Evolutionary conservation across 2,113 vertebrate genomes (phyloP).

Genomic region (Daphoenositta chrysoptera): DNA sequence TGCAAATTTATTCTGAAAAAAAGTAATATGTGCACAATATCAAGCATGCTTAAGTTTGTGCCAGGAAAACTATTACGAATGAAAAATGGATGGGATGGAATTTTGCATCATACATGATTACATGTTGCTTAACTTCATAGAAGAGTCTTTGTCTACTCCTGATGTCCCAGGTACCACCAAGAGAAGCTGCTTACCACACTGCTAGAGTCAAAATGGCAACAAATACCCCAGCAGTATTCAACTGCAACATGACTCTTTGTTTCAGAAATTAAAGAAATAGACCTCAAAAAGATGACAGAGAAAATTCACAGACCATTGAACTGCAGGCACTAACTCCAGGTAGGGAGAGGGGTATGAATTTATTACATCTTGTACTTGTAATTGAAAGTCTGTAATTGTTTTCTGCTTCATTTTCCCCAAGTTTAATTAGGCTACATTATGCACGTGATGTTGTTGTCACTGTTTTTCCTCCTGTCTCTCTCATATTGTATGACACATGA

Average conservation of each 20-base stretch:
- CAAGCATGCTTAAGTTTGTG: slow-evolving; percentile 63
- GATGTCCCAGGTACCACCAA: slow-evolving; percentile 34
- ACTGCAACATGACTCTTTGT: slow-evolving; percentile 9
- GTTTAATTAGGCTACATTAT: slow-evolving; percentile 21
- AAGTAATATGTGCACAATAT: slow-evolving; percentile 67
- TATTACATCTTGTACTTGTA: slow-evolving; percentile 20
- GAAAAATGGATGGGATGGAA: slow-evolving; percentile 33
- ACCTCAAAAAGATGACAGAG: slow-evolving; percentile 13
- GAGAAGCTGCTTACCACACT: slow-evolving; percentile 23
- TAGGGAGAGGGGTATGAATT: neutral
- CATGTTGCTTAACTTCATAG: slow-evolving; percentile 54
- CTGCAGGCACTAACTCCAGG: slow-evolving; percentile 13
- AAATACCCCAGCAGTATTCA: slow-evolving; percentile 11
- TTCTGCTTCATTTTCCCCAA: slow-evolving; percentile 34
- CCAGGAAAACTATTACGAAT: slow-evolving; percentile 38
- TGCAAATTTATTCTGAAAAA: slow-evolving; percentile 69
- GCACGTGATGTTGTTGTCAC: neutral
- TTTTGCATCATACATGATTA: slow-evolving; percentile 57
- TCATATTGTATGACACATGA: neutral
- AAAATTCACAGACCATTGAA: slow-evolving; percentile 43
- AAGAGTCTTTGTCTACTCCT: slow-evolving; percentile 35
- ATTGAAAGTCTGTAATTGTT: slow-evolving; percentile 34
- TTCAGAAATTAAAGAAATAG: slow-evolving; percentile 20
- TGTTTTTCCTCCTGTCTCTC: neutral
- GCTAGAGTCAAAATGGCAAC: slow-evolving; percentile 9